Conservation (phyloP, 2,888 invertebrate genomes). For the Chymomyza caudatula region DNA sequence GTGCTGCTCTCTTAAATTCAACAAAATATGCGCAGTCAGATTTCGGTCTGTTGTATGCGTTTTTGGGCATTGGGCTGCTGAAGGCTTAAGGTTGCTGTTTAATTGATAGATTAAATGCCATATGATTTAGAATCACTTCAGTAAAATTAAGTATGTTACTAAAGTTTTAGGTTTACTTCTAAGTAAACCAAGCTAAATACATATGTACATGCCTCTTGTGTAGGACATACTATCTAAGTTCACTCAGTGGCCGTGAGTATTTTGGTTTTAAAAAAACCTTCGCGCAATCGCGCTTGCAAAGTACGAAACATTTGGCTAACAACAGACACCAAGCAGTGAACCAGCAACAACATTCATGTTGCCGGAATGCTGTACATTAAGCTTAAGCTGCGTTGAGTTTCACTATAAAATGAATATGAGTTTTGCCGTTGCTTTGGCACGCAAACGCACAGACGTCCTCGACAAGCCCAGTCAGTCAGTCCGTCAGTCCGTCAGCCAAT, state of each 20-base stretch:
- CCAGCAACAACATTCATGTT: slow-evolving; percentile 36
- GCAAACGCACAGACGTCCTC: slow-evolving; percentile 70
- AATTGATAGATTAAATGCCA: neutral
- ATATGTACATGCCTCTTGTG: too few relatives aligned
- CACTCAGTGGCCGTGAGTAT: neutral
- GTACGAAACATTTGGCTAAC: slow-evolving; percentile 27
- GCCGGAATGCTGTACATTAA: slow-evolving; percentile 52
- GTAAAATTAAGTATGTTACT: too few relatives aligned
- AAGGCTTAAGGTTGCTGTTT: neutral
- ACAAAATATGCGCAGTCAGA: slow-evolving; percentile 64
- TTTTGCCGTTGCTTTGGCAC: slow-evolving; percentile 62
- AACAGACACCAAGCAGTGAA: slow-evolving; percentile 12
- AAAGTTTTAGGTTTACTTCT: too few relatives aligned
- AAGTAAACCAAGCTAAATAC: too few relatives aligned
- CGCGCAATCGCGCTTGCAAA: slow-evolving; percentile 50
- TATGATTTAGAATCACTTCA: neutral
- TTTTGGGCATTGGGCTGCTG: neutral
- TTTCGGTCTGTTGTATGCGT: slow-evolving; percentile 19
- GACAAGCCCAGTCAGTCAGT: slow-evolving; percentile 59
- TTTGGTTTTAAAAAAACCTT: slow-evolving; percentile 31
- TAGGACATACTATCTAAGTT: too few relatives aligned
- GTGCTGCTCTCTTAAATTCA: slow-evolving; percentile 67
- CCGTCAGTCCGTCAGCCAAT: slow-evolving; percentile 36
- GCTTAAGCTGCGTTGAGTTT: slow-evolving; percentile 65
- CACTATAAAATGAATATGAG: slow-evolving; percentile 66